Conservation (phyloP, 2,797 vertebrate species). For the Rhodeus uyekii region DNA sequence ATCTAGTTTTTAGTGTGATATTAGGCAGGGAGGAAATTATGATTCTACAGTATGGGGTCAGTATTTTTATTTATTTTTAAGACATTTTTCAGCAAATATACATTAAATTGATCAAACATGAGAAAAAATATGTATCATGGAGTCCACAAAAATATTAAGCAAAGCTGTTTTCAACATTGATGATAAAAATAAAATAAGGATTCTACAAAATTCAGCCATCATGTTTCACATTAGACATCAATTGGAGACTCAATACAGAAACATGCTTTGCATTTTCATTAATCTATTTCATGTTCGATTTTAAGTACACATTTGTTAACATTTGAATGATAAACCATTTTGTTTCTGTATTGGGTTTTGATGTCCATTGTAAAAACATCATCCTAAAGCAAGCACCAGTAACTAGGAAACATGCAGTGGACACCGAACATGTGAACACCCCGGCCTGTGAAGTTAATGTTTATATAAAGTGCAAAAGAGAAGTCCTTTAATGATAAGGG, state of each 20-base stretch:
- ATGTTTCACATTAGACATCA: neutral
- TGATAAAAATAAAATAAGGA: neutral
- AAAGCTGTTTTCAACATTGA: neutral
- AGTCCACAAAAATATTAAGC: neutral
- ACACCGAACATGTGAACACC: neutral
- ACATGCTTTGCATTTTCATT: neutral
- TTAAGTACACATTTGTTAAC: neutral
- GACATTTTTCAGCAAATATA: no score
- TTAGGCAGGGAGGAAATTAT: neutral
- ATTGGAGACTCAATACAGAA: neutral
- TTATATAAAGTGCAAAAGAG: conserved; percentile 41
- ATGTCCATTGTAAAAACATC: no score
- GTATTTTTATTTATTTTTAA: neutral
- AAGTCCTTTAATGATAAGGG: conserved; percentile 63
- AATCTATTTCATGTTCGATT: neutral
- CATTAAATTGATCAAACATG: neutral
- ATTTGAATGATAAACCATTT: neutral
- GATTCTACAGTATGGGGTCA: neutral
- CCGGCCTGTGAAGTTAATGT: conserved; percentile 20
- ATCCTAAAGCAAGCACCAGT: neutral
- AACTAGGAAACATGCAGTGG: neutral
- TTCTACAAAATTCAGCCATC: neutral
- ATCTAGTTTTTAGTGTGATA: neutral
- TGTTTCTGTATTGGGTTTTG: neutral
- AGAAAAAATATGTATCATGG: neutral